Conservation (phyloP, 2,888 invertebrate genomes). For the Sarcophaga rosellei region DNA sequence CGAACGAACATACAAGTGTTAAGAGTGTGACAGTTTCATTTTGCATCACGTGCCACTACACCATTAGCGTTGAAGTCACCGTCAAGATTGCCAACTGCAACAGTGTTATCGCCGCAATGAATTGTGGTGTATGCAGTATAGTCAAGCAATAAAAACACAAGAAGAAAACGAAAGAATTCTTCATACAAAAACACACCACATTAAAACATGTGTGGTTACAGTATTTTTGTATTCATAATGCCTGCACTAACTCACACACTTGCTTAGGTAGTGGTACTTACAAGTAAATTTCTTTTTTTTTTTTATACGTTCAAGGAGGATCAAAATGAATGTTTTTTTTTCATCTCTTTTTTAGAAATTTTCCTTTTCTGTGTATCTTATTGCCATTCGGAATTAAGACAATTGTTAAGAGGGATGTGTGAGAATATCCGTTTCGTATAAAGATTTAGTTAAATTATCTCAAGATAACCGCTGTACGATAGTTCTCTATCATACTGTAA, state of each 20-base stretch:
- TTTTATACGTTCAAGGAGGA: background rate
- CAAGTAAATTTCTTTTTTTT: background rate
- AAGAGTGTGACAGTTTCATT: constrained; percentile 67
- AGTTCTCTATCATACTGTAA: too few relatives aligned
- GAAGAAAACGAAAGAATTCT: constrained; percentile 39
- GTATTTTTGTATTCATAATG: constrained; percentile 26
- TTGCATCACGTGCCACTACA: constrained; percentile 65
- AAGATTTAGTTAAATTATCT: too few relatives aligned
- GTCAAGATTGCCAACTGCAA: constrained; percentile 34
- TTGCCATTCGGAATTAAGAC: background rate
- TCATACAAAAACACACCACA: constrained; percentile 24
- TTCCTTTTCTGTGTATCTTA: constrained; percentile 1
- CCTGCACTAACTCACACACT: background rate
- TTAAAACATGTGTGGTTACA: constrained; percentile 50
- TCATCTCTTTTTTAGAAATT: background rate
- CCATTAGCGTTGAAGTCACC: constrained; percentile 5
- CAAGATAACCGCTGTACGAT: too few relatives aligned
- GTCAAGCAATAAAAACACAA: constrained; percentile 27
- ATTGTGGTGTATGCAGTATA: constrained; percentile 51
- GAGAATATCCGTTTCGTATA: too few relatives aligned
- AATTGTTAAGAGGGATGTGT: background rate
- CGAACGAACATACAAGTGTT: constrained; percentile 51
- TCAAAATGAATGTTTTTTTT: background rate
- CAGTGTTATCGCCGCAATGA: constrained; percentile 31
- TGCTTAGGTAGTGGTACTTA: background rate